Evolutionary conservation across 2,113 vertebrate species (phyloP).

Genomic region (Petroica traversi): DNA sequence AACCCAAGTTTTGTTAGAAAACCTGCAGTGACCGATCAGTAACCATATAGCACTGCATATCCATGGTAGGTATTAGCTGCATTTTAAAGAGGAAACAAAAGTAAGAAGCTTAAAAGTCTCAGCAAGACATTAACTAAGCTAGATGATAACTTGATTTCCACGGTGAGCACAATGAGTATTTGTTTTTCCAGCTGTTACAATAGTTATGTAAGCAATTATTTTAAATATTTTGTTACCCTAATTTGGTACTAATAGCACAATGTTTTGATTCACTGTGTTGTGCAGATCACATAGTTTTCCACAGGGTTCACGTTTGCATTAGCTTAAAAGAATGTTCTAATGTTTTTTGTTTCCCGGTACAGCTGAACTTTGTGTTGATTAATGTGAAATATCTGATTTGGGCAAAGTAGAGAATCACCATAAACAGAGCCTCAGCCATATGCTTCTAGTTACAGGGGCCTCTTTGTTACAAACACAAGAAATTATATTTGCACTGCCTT

Average conservation of each 20-base stretch:
- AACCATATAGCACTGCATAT: rapidly evolving
- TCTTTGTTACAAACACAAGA: background rate
- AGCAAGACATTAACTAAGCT: background rate
- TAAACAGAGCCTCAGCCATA: background rate
- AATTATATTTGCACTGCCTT: background rate
- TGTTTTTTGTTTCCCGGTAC: background rate
- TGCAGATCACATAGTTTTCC: background rate
- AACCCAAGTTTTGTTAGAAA: background rate
- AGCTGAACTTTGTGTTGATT: background rate
- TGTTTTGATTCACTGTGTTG: background rate
- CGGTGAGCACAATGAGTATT: background rate
- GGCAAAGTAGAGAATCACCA: background rate
- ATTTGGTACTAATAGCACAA: background rate
- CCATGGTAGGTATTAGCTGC: background rate
- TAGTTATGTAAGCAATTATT: background rate
- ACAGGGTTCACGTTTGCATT: background rate
- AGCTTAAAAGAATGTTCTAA: background rate
- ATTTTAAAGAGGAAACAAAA: background rate
- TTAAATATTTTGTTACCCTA: background rate
- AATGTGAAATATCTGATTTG: background rate
- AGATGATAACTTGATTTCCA: background rate
- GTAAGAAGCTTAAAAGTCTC: background rate
- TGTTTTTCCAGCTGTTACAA: constrained; percentile 1
- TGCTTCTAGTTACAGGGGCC: background rate
- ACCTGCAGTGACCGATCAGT: background rate